These are phyloP conservation scores for Tillus elongatus DNA, from an alignment of 2,888 invertebrate genomes.

Conservation along the genomic window DNA sequence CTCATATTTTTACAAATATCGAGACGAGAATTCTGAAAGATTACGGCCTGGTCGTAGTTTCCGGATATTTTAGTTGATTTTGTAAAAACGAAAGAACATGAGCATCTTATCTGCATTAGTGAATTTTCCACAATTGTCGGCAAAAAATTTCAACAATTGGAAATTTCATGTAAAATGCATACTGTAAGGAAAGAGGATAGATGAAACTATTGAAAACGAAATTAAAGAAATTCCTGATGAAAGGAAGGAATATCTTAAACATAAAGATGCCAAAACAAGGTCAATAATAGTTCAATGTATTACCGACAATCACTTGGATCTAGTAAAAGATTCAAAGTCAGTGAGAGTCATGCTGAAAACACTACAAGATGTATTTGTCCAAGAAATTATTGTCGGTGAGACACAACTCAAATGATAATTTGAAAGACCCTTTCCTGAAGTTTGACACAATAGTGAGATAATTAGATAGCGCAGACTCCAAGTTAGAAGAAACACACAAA, in stretches of 20 bases:
- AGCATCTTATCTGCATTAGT: too few relatives aligned
- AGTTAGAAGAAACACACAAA: slow-evolving; percentile 23
- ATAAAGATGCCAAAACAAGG: slow-evolving; percentile 19
- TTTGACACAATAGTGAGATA: slow-evolving; percentile 21
- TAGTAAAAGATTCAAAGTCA: too few relatives aligned
- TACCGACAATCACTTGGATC: too few relatives aligned
- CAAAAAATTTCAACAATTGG: slow-evolving; percentile 13
- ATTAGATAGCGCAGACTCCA: slow-evolving; percentile 19
- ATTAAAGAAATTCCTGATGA: slow-evolving; percentile 5
- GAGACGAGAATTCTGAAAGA: too few relatives aligned
- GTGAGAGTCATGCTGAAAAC: slow-evolving; percentile 20
- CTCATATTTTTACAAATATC: too few relatives aligned
- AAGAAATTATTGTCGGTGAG: slow-evolving; percentile 20
- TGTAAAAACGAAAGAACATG: too few relatives aligned
- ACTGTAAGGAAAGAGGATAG: slow-evolving; percentile 13
- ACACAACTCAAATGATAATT: slow-evolving; percentile 15
- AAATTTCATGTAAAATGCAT: slow-evolving; percentile 14
- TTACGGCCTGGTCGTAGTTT: too few relatives aligned
- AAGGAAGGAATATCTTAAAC: slow-evolving; percentile 12
- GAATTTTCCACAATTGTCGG: too few relatives aligned
- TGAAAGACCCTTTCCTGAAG: too few relatives aligned
- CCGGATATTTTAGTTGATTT: too few relatives aligned
- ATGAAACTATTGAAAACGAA: slow-evolving; percentile 6
- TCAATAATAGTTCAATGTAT: too few relatives aligned
- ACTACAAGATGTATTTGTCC: slow-evolving; percentile 20